These are phyloP conservation scores for Nannobrachium achirus DNA, from an alignment of 2,113 vertebrate genomes.

Conservation along the genomic window DNA sequence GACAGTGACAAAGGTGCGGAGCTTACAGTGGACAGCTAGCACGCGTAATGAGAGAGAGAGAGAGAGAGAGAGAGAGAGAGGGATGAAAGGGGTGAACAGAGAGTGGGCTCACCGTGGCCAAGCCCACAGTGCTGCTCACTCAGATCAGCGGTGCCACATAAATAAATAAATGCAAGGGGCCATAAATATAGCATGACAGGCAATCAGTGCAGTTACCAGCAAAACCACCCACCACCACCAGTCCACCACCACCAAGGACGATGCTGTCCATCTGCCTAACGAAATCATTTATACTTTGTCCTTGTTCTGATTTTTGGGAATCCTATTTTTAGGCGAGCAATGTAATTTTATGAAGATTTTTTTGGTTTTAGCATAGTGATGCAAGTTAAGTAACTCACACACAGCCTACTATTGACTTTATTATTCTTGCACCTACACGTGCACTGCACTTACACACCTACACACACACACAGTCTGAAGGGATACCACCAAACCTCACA, in stretches of 20 bases:
- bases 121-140: conserved; percentile 36
- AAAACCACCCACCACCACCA: too few relatives aligned
- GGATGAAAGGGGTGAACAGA: background rate
- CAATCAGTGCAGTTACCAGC: conserved; percentile 54
- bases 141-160: conserved; percentile 40
- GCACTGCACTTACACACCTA: too few relatives aligned
- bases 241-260: conserved; percentile 50
- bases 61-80: background rate
- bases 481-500: conserved; percentile 6
- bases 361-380: too few relatives aligned
- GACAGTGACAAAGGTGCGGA: conserved; percentile 5
- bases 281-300: too few relatives aligned
- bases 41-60: conserved; percentile 38
- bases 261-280: conserved; percentile 13
- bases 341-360: too few relatives aligned
- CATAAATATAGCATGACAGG: conserved; percentile 72
- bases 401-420: too few relatives aligned
- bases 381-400: too few relatives aligned
- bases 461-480: background rate
- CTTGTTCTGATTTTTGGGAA: too few relatives aligned
- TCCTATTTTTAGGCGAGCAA: too few relatives aligned
- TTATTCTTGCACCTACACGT: too few relatives aligned
- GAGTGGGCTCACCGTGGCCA: conserved; percentile 33
- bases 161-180: conserved; percentile 56
- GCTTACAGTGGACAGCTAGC: conserved; percentile 11